These are phyloP conservation scores for Gymnodraco acuticeps DNA, from an alignment of 2,797 vertebrate genomes.

Conservation along the genomic window DNA sequence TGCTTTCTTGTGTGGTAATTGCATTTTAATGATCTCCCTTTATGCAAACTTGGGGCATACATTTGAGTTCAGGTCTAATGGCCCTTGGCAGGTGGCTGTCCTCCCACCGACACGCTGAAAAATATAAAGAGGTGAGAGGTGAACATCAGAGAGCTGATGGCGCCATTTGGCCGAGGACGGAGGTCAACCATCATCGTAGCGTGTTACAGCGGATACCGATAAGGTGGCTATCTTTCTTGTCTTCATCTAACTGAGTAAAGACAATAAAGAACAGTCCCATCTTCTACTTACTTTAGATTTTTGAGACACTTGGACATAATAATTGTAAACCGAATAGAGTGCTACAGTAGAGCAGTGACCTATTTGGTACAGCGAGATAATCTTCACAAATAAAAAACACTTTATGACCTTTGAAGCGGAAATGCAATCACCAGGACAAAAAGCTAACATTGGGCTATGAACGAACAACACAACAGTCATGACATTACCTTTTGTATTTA, in stretches of 20 bases:
- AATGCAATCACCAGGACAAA: no score
- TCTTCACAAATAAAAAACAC: no score
- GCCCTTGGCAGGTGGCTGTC: constrained; percentile 79
- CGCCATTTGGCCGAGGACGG: constrained; percentile 32
- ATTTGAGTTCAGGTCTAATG: constrained; percentile 78
- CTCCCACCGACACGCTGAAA: constrained; percentile 67
- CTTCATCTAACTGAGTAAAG: neutral
- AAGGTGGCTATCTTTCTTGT: neutral
- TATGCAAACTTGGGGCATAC: constrained; percentile 84
- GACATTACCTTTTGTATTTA: no score
- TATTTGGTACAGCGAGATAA: no score
- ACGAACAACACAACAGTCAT: no score
- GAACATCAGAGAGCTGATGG: constrained; percentile 35
- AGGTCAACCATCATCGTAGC: constrained; percentile 21
- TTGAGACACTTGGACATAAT: neutral
- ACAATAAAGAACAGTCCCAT: neutral
- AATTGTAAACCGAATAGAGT: no score
- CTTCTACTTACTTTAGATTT: neutral
- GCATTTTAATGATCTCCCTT: constrained; percentile 87
- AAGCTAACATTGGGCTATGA: no score
- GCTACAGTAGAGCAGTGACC: no score
- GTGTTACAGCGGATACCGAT: neutral
- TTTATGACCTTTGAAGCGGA: no score
- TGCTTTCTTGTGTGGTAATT: constrained; percentile 81
- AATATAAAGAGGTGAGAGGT: constrained; percentile 56